phyloP scores from a whole-genome alignment of 2,797 vertebrate genomes.

The Catostomus latipinnis region DNA sequence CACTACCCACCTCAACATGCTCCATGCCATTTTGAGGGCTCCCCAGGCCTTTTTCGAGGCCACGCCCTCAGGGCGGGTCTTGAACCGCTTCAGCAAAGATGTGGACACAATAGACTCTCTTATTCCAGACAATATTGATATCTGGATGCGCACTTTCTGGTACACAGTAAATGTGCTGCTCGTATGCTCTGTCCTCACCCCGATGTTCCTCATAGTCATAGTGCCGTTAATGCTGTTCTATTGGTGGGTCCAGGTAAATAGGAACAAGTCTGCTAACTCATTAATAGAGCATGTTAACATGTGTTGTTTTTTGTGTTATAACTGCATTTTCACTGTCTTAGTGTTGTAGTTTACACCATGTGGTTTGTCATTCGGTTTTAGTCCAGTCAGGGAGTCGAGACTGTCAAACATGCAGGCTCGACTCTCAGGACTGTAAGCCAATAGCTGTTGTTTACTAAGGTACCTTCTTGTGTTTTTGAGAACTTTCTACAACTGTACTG shows the following conservation, averaged over 20 bases:
- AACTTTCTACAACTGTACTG: not conserved
- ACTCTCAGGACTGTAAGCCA: conserved; percentile 25
- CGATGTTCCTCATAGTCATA: conserved; percentile 84
- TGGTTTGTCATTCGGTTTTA: conserved; percentile 56
- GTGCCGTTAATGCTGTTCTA: conserved; percentile 84
- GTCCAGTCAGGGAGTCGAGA: conserved; percentile 29
- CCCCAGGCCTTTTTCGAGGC: conserved; percentile 83
- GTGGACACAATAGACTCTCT: conserved; percentile 77
- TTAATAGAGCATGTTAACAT: conserved; percentile 69
- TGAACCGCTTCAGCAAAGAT: conserved; percentile 86
- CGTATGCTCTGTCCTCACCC: conserved; percentile 85
- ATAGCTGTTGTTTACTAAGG: conserved; percentile 53
- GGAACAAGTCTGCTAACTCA: conserved; percentile 77
- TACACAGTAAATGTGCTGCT: conserved; percentile 86
- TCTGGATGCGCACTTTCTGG: conserved; percentile 88
- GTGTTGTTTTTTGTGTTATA: conserved; percentile 33
- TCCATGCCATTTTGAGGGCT: conserved; percentile 78
- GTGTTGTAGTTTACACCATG: conserved; percentile 53
- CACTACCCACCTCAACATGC: conserved; percentile 78
- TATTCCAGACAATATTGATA: conserved; percentile 84
- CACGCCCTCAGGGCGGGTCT: conserved; percentile 80
- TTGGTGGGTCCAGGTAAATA: conserved; percentile 89
- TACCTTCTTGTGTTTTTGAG: not conserved
- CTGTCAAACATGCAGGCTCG: conserved; percentile 4
- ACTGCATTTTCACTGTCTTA: conserved; percentile 55